Evolutionary conservation across 2,888 invertebrate genomes (phyloP), one percentile per base, ranked within the genome.

Genomic region (Amblyteles armatorius): DNA sequence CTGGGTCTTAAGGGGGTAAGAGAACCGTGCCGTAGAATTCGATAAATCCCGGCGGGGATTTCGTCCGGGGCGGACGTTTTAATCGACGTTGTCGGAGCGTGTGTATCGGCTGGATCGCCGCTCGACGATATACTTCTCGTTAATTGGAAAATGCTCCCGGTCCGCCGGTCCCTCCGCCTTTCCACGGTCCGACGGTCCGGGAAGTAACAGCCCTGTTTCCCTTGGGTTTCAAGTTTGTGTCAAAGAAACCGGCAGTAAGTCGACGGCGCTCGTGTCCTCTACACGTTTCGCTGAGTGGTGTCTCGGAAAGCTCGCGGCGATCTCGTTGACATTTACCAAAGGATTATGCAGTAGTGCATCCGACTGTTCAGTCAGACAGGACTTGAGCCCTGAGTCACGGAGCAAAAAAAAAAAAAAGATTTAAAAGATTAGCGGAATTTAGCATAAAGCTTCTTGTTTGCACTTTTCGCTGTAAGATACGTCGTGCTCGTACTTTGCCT

Each of bases 11-110:
- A 57, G 57, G 57, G 3, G 1, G 57, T 26, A 5, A 5, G 36
- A 57, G 26, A 68, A 55, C 36, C 52, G 60, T 79, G 57, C 69
- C 57, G 57, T 57, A 11, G 57, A 57, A 57, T 57, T 26, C 57
- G 57, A 57, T 74, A 65, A 79, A 72, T 79, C 72, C 63, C 65
- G 52, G 22, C 44, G 13, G 81, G 22, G 76, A 74, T 57, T 76
- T 81, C 81, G 74, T 74, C 19, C 19, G 50, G 72, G 77, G 72
- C 57, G 81, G 85, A 89, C 82, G 88, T 88, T 90, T 88, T 90
- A 91, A 91, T 91, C 91, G 91, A 88, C 88, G 86, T 89, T 29
- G n/a, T 19, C 44, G 29, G 7, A 63, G 33, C 16, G 76, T 52
- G 50, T 65, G n/a, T 50, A 57, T 36, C 19, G 6, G 33, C 16